phyloP scores from a whole-genome alignment of 2,888 invertebrate genomes.

The Argyresthia albistria region DNA sequence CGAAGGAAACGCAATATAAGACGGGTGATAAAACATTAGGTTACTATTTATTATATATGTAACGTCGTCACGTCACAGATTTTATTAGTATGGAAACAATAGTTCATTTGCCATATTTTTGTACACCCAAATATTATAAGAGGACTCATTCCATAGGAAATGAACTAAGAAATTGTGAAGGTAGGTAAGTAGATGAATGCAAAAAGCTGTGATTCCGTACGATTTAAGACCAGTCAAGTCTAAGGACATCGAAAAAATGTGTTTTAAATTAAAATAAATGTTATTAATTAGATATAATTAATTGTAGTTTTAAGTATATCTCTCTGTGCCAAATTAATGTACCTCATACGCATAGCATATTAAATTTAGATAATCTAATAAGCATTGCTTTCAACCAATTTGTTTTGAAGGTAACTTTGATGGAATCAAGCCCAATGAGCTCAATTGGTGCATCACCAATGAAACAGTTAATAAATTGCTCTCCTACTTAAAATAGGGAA shows the following conservation, averaged over 20 bases:
- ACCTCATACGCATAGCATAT: constrained; percentile 75
- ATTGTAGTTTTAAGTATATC: constrained; percentile 69
- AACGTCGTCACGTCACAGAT: background rate
- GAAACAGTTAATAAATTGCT: too few species aligned
- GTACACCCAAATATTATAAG: constrained; percentile 40
- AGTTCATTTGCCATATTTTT: constrained; percentile 52
- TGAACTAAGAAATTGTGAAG: constrained; percentile 42
- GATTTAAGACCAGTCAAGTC: constrained; percentile 71
- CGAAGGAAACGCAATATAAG: background rate
- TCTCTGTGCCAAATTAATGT: constrained; percentile 87
- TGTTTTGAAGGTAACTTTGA: background rate
- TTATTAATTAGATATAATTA: constrained; percentile 47
- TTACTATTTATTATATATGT: too few species aligned
- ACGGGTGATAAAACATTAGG: background rate
- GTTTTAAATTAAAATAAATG: constrained; percentile 50
- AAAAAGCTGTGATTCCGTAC: constrained; percentile 68
- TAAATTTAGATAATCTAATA: constrained; percentile 61
- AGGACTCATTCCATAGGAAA: constrained; percentile 53
- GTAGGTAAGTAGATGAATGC: constrained; percentile 66
- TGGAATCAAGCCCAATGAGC: too few species aligned
- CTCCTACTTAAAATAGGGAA: too few species aligned
- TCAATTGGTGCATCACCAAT: too few species aligned
- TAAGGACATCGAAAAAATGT: constrained; percentile 69
- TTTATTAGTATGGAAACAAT: constrained; percentile 14
- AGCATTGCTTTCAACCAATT: constrained; percentile 41